Conservation (phyloP, 2,797 vertebrate genomes). For the Atherinosoma microstoma region DNA sequence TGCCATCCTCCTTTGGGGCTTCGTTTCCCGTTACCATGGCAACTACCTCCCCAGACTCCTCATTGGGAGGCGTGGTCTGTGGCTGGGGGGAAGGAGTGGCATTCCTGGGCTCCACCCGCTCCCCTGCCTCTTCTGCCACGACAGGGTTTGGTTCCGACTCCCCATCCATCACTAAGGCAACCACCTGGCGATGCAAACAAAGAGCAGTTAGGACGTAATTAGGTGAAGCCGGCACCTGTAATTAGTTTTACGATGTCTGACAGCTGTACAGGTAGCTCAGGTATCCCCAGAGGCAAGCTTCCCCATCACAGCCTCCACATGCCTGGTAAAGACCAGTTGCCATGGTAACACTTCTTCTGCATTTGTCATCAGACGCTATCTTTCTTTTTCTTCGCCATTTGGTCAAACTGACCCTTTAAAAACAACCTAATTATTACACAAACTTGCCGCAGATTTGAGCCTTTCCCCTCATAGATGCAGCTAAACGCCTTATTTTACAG, state of each 20-base stretch:
- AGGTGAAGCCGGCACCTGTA: slow-evolving; percentile 14
- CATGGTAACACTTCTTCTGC: not conserved
- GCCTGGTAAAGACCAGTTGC: not conserved
- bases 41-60: slow-evolving; percentile 84
- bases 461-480: slow-evolving; percentile 10
- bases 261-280: slow-evolving; percentile 63
- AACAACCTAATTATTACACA: not conserved
- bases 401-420: slow-evolving; percentile 11
- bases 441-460: not conserved
- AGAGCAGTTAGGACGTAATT: slow-evolving; percentile 37
- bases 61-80: slow-evolving; percentile 80
- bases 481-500: not conserved
- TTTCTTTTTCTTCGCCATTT: not conserved
- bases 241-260: slow-evolving; percentile 41
- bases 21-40: slow-evolving; percentile 80
- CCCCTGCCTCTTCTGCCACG: slow-evolving; percentile 79
- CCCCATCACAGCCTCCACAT: slow-evolving; percentile 1
- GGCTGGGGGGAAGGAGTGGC: slow-evolving; percentile 87
- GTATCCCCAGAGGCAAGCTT: slow-evolving; percentile 41
- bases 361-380: not conserved
- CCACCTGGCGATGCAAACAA: slow-evolving; percentile 80
- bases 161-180: slow-evolving; percentile 90
- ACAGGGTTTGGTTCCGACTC: slow-evolving; percentile 85
- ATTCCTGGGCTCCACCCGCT: slow-evolving; percentile 87
- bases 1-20: slow-evolving; percentile 60